Evolutionary conservation across 1,140 invertebrate species (phyloP), one percentile per base, ranked within the genome.

Genomic region (Cydia pomonella): DNA sequence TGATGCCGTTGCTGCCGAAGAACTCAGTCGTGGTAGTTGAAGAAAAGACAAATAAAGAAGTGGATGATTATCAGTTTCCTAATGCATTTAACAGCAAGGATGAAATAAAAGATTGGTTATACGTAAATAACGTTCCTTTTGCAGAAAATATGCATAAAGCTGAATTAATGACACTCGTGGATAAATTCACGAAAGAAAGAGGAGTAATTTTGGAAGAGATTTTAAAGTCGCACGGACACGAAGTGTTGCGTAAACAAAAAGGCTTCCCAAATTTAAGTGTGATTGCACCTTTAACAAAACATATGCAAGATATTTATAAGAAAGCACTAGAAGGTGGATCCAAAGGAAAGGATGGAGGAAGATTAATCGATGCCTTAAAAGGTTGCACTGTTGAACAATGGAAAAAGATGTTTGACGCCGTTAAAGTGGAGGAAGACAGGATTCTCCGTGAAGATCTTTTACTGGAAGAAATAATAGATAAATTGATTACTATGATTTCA

Each of bases 171-270:
- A 27, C 13, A 2, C 25, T 66, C 7, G 27, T 66, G 1, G 6
- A 66, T 29, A 66, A 66, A 6, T 66, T 66, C 25, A 33, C 63
- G 12, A n/a, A 66, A 16, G 25, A 66, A 66, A 66, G 27, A n/a
- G 13, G 16, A 6, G 3, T 5, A 0, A 66, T n/a, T 27, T n/a
- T 29, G 27, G 27, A 29, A 7, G 12, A 29, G 4, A n/a, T 29
- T 29, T n/a, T 66, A 16, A 29, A 33, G 25, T n/a, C 25, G 2
- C 63, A 29, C 13, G 63, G 63, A 16, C 16, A 66, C 13, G 63
- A 27, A 16, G 25, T 66, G 25, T n/a, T 66, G 12, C 63, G 63
- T 2, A 12, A n/a, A 16, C 25, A 29, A 29, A 66, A 29, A 29
- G 62, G 23, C 25, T 66, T 66, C 13, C 63, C 63, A 2, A 66